Percentiles rank a stretch among this genome's conserved stretches.
phyloP scores from a whole-genome alignment of 2,113 vertebrate genomes.

The Terrapene triunguis region DNA sequence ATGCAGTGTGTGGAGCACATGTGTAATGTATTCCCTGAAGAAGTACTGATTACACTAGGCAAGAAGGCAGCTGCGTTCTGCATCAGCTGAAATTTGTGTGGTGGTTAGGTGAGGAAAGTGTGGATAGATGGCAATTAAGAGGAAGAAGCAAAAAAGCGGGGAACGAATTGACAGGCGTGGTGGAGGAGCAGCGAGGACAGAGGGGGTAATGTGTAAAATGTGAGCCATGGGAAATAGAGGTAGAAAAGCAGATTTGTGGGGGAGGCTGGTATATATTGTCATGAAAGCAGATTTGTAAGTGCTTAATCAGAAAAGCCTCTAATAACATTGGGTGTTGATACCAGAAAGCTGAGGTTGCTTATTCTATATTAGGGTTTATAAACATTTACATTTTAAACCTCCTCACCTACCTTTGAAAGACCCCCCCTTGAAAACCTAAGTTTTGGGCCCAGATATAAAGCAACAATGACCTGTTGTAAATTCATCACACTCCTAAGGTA shows the following conservation, averaged over 20 bases:
- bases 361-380: neutral
- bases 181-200: neutral
- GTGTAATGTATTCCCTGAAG: neutral
- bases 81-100: neutral
- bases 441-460: neutral
- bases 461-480: neutral
- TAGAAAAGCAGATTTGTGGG: neutral
- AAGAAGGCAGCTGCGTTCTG: neutral
- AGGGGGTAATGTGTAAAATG: neutral
- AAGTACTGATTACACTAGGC: neutral
- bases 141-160: neutral
- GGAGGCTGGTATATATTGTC: neutral
- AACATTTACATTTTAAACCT: neutral
- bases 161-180: neutral
- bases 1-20: neutral
- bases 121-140: neutral
- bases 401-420: neutral
- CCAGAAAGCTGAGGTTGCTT: neutral
- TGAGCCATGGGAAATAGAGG: neutral
- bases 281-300: neutral
- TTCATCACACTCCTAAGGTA: neutral
- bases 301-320: neutral
- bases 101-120: neutral
- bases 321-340: neutral
- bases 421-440: neutral